Evolutionary conservation across 2,888 invertebrate genomes (phyloP), one percentile per base, ranked within the genome.

Genomic region (Allacma fusca): DNA sequence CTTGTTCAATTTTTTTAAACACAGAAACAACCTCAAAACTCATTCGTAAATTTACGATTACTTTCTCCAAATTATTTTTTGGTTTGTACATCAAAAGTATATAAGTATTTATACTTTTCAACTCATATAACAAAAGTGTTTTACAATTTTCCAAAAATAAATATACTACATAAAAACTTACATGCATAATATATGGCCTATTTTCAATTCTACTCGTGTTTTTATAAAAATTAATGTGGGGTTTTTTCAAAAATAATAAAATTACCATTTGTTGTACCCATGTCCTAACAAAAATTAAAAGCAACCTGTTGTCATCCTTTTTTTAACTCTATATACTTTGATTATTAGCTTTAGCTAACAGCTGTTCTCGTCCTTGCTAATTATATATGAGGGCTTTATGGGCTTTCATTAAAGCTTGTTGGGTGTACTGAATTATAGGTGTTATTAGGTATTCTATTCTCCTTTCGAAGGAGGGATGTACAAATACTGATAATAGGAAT

Each of bases 121-220:
- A 50, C 16, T 50, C 50, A 50, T 50, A n/a, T n/a, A 50, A 50
- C 40, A n/a, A 50, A 50, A 50, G 50, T 16, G 50, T 50, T 50
- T 50, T 50, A 50, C 50, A 50, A 50, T 50, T 50, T 50, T 50
- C 50, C 50, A 50, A 50, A n/a, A 50, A 50, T 50, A 50, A 19
- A 50, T 19, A 50, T 50, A 50, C n/a, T 50, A n/a, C 50, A 50
- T 50, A 50, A 50, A 50, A 50, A 50, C 50, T 9, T 50, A 50
- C 50, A 50, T 50, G 50, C 50, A 62, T 62, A 26, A 62, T 62
- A 62, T 62, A 62, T 62, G 62, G 62, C 62, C 62, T 62, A 62
- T 62, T 62, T 62, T 62, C 62, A 62, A 62, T 62, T 62, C 62
- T 62, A 62, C 62, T 62, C 62, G 62, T 62, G 7, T 62, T 62